These are phyloP conservation scores for Bostrychus sinensis DNA, from an alignment of 2,113 vertebrate species.

Conservation along the genomic window DNA sequence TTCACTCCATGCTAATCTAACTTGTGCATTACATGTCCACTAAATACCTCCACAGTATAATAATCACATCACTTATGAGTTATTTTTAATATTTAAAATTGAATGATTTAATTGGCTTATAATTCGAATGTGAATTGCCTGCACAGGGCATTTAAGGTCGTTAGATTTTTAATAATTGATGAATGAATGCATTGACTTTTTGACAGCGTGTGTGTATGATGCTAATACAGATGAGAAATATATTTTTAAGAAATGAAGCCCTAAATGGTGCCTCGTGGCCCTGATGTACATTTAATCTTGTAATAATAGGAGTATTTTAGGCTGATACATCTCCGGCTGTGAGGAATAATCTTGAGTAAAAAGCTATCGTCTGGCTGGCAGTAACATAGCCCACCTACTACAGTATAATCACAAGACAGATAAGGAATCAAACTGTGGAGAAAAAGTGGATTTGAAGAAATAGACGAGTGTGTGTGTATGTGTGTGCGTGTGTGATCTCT, in stretches of 20 bases:
- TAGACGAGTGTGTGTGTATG: conserved; percentile 20
- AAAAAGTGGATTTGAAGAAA: conserved; percentile 55
- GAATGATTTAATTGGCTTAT: conserved; percentile 44
- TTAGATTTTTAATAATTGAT: conserved; percentile 51
- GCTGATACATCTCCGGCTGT: conserved; percentile 54
- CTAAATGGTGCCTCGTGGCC: conserved; percentile 37
- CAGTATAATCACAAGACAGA: conserved; percentile 64
- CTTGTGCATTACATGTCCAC: neutral
- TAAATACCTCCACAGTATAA: neutral
- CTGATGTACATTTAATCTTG: conserved; percentile 59
- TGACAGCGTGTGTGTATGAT: conserved; percentile 2
- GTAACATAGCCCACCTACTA: conserved; percentile 66
- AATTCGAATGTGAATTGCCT: conserved; percentile 37
- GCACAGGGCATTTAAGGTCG: conserved; percentile 51
- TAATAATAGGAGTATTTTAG: conserved; percentile 67
- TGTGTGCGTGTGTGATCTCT: conserved; percentile 54
- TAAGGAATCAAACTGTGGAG: conserved; percentile 65
- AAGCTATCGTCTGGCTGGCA: conserved; percentile 66
- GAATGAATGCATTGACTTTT: conserved; percentile 50
- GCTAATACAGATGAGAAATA: conserved; percentile 12
- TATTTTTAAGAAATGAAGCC: conserved; percentile 17
- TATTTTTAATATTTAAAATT: conserved; percentile 15
- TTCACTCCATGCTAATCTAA: conserved; percentile 13
- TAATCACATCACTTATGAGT: neutral
- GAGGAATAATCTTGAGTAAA: conserved; percentile 70